A percentile compares a stretch with the other conserved stretches of the same genome.
These are phyloP conservation scores for Drosophila serrata DNA, from an alignment of 1,140 invertebrate species.

Conservation along the genomic window DNA sequence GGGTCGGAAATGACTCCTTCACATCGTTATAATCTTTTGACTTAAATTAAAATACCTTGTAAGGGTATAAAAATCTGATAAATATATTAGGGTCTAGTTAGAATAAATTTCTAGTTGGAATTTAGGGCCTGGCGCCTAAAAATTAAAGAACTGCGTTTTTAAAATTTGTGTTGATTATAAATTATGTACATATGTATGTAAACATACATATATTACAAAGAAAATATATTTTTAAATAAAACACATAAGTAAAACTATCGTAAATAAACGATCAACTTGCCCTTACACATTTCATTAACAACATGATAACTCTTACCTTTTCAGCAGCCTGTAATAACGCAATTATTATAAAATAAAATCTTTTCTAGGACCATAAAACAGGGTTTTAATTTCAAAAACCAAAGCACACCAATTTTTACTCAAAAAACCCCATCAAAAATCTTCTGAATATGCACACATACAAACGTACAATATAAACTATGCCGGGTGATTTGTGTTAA, in stretches of 20 bases:
- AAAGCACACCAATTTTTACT: not conserved
- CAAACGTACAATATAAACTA: slow-evolving; percentile 11
- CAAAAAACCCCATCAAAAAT: not conserved
- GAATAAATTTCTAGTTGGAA: not conserved
- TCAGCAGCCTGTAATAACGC: not conserved
- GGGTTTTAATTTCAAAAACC: not conserved
- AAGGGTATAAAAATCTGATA: not conserved
- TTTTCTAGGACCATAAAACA: not conserved
- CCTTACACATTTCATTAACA: too few species aligned
- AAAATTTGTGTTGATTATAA: too few species aligned
- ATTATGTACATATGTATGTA: too few species aligned
- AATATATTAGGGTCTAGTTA: not conserved
- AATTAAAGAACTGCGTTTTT: too few species aligned
- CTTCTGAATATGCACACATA: not conserved
- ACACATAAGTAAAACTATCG: too few species aligned
- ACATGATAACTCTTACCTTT: slow-evolving; percentile 3
- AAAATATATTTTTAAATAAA: too few species aligned
- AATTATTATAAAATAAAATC: not conserved
- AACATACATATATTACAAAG: too few species aligned
- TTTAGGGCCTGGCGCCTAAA: too few species aligned
- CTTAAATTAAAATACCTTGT: too few species aligned
- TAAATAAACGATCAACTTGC: too few species aligned
- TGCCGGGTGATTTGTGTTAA: slow-evolving; percentile 56
- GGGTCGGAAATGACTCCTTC: too few species aligned
- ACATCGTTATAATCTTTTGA: too few species aligned